A percentile compares a stretch with the other conserved stretches of the same genome.
Conservation (phyloP, 1,140 invertebrate genomes). For the Nylanderia fulva region DNA sequence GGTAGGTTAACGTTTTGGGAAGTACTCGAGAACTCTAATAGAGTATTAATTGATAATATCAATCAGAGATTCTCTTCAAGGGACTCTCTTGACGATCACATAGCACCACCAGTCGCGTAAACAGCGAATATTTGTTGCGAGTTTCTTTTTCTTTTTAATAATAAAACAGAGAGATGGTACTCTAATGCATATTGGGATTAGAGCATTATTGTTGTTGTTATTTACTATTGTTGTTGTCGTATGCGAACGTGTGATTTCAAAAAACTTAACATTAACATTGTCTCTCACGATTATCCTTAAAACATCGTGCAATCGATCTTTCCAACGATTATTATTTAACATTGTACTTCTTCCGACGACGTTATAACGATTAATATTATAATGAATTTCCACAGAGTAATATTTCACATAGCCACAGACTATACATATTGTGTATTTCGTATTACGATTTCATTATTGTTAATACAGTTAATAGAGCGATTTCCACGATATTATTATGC, state of each 20-base stretch:
- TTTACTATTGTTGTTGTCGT: slow-evolving; percentile 8
- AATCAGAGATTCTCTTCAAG: slow-evolving; percentile 1
- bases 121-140: slow-evolving; percentile 60
- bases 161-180: slow-evolving; percentile 36
- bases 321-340: slow-evolving; percentile 22
- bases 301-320: slow-evolving; percentile 19
- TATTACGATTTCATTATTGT: slow-evolving; percentile 59
- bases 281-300: slow-evolving; percentile 15
- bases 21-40: slow-evolving; percentile 19
- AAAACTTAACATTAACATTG: slow-evolving; percentile 15
- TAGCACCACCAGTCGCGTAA: slow-evolving; percentile 63
- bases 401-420: slow-evolving; percentile 65
- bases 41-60: slow-evolving; percentile 31
- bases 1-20: slow-evolving; percentile 56
- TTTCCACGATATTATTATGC: slow-evolving; percentile 63
- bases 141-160: slow-evolving; percentile 15
- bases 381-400: slow-evolving; percentile 47
- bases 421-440: slow-evolving; percentile 51
- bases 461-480: slow-evolving; percentile 60
- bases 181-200: slow-evolving; percentile 58
- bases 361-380: slow-evolving; percentile 52
- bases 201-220: not conserved
- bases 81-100: slow-evolving; percentile 61
- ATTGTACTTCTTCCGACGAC: slow-evolving; percentile 16
- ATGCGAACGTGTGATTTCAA: slow-evolving; percentile 13